Evolutionary conservation across 2,113 vertebrate genomes (phyloP), one percentile per base, ranked within the genome.

Genomic region (Brachyistius frenatus): DNA sequence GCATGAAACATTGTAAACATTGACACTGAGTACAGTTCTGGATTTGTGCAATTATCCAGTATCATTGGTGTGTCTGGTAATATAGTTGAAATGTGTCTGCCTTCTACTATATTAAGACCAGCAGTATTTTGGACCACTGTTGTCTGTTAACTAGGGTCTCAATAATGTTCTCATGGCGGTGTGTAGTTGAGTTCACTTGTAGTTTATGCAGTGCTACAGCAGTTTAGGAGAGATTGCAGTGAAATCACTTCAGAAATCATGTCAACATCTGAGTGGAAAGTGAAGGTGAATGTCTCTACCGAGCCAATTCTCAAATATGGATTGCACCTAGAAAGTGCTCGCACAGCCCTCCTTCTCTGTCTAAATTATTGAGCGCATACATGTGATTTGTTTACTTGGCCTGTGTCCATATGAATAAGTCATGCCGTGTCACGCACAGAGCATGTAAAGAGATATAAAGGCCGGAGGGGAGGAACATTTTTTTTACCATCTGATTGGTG

Each of bases 331-430:
- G 63, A 85, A 88, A 82, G 66, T 76, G 75, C 62, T 46, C 52
- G 39, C 58, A 15, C 77, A 76, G 75, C 81, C 63, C 58, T 74
- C 62, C 69, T 52, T 49, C 36, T 7, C 33, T 4, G 1, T 76
- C 57, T 92, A 56, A 91, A 89, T 90, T 84, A 90, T 91, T 92
- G 80, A 92, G n/a, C 41, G 46, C 66, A 52, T 78, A 80, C 86
- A 84, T 86, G 79, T 53, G 68, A 72, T 87, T 83, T 86, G 87
- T 91, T 91, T 89, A 73, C 88, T 84, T 86, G 76, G 81, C 78
- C 56, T 62, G 15, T 85, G 80, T 84, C 33, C 31, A 9, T 47
- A 84, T 88, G 36, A 91, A 90, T 88, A 83, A 89, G 73, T 77
- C 33, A 90, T 89, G 54, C 7, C 23, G 56, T 53, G 69, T 78